Evolutionary conservation across 2,797 vertebrate species (phyloP).

Genomic region (Craterocephalus amniculus): DNA sequence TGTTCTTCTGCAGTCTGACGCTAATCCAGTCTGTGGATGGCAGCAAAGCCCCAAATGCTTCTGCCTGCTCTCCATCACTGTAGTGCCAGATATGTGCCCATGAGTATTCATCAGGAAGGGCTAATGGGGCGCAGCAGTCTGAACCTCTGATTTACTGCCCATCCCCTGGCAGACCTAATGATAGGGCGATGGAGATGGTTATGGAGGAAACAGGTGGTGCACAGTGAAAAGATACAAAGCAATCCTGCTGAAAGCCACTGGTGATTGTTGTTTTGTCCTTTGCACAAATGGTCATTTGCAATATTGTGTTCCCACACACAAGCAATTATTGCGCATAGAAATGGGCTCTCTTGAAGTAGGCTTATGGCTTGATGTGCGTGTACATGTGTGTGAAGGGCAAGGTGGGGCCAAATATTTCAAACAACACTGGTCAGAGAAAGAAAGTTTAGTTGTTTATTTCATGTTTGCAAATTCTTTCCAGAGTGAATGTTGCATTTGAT

Average conservation of each 20-base stretch:
- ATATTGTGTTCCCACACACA: conserved; percentile 66
- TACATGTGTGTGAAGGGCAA: not conserved
- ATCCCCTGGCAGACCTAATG: conserved; percentile 74
- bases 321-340: conserved; percentile 67
- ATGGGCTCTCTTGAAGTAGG: conserved; percentile 52
- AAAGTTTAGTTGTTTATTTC: conserved; percentile 44
- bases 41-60: conserved; percentile 49
- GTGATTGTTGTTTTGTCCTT: conserved; percentile 76
- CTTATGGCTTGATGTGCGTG: conserved; percentile 18
- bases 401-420: conserved; percentile 26
- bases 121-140: conserved; percentile 71
- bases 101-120: conserved; percentile 78
- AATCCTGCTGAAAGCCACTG: conserved; percentile 64
- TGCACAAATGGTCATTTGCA: conserved; percentile 72
- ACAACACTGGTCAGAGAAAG: conserved; percentile 25
- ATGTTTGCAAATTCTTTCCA: conserved; percentile 32
- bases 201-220: conserved; percentile 74
- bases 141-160: conserved; percentile 77
- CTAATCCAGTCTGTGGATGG: conserved; percentile 34
- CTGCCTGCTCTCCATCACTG: conserved; percentile 61
- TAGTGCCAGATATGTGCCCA: conserved; percentile 70
- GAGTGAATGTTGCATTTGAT: conserved; percentile 36
- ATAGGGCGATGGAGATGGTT: conserved; percentile 67
- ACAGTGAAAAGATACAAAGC: conserved; percentile 69
- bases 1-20: conserved; percentile 30